Evolutionary conservation across 2,113 vertebrate genomes (phyloP), one percentile per base, ranked within the genome.

Genomic region (Athene noctua): DNA sequence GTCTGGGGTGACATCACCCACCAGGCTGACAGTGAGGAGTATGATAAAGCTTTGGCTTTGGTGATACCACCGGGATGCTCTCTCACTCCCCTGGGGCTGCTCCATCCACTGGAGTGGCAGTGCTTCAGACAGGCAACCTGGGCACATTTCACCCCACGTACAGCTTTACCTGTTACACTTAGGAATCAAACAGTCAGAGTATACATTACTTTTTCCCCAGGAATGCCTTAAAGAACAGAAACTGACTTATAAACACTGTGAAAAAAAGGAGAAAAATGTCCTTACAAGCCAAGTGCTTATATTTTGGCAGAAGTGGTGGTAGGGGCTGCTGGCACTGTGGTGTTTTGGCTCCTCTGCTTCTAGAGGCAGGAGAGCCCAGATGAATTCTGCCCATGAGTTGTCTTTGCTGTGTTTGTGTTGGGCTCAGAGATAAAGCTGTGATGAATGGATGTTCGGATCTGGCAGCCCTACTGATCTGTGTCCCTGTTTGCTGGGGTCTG

Each of bases 241-340:
- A 47, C 25, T 36, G 9, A n/a, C 38, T 38, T 42, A 58, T 68
- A 59, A 72, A 67, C 10, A 21, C 30, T 2, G 0, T 8, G 21
- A 90, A 66, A 15, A 15, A 51, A 73, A 66, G 38, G 7, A 80
- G 29, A 25, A 66, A 49, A 83, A 66, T 1, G 1, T 25, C 32
- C 54, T 29, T 62, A 20, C 23, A 55, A 55, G 42, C n/a, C 86
- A 73, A 46, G 21, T 10, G 19, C 54, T 82, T 75, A 9, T 2
- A 6, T 55, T 95, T 82, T 85, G 71, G 40, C 58, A 61, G 34
- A 68, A 84, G 29, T 4, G 3, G 30, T 0, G 0, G 36, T 22
- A 86, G 40, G 22, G 34, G 70, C 15, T 3, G 23, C 5, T 0
- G 0, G 19, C 13, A 5, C 1, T 1, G 19, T 5, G 15, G 11